These are phyloP conservation scores for Mionectes olivaceus DNA, from an alignment of 2,797 vertebrate species.

Conservation along the genomic window DNA sequence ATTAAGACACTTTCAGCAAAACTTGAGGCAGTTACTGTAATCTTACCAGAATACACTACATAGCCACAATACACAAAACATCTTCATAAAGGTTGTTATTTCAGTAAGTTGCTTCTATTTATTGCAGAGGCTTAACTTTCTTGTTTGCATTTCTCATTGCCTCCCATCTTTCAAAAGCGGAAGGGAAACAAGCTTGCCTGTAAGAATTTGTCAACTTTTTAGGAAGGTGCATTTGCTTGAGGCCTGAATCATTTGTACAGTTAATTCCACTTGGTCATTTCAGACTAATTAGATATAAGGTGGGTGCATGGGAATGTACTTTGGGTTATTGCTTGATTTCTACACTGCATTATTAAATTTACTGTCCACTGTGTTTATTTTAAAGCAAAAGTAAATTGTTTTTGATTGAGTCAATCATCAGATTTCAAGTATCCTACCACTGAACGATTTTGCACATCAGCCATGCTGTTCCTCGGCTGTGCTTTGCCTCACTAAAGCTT, in stretches of 20 bases:
- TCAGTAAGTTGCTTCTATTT: not conserved
- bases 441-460: not conserved
- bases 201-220: not conserved
- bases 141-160: not conserved
- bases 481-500: not conserved
- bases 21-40: not conserved
- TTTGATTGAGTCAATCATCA: not conserved
- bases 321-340: not conserved
- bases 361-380: not conserved
- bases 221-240: not conserved
- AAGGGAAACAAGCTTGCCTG: not conserved
- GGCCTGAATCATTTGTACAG: not conserved
- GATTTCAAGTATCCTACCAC: not conserved
- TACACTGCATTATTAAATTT: not conserved
- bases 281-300: not conserved
- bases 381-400: not conserved
- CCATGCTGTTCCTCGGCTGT: accelerated
- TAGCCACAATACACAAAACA: not conserved
- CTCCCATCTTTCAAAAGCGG: not conserved
- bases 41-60: not conserved
- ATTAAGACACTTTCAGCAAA: not conserved
- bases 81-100: not conserved
- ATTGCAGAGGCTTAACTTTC: not conserved
- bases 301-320: accelerated
- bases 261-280: not conserved